A percentile compares a stretch with the other conserved stretches of the same genome.
Evolutionary conservation across 2,113 vertebrate species (phyloP).

Genomic region (Peromyscus polionotus): DNA sequence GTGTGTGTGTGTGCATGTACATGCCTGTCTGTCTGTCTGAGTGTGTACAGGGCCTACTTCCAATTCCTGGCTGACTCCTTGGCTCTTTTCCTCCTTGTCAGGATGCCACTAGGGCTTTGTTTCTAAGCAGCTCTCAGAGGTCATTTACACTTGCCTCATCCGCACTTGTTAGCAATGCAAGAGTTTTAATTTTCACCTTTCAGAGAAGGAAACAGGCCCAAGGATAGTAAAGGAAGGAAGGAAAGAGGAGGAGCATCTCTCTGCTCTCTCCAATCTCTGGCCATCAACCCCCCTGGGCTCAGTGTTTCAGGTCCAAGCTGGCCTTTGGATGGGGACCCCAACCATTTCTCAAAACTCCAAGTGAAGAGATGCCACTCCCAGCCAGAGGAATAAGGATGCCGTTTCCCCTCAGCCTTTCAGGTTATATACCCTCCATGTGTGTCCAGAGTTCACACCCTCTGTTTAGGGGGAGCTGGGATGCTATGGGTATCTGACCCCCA

Average conservation of each 20-base stretch:
- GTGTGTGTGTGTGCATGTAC: not conserved
- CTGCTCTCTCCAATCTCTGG: not conserved
- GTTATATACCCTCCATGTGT: fast-evolving
- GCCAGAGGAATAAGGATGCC: not conserved
- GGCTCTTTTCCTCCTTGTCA: not conserved
- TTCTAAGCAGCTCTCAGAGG: not conserved
- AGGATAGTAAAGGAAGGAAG: too few species aligned
- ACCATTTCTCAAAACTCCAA: not conserved
- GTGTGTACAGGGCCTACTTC: not conserved
- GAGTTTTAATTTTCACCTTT: not conserved
- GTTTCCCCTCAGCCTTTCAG: not conserved
- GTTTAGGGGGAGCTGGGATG: not conserved
- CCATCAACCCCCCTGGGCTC: fast-evolving
- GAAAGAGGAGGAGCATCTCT: not conserved
- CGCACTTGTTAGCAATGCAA: not conserved
- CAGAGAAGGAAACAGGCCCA: not conserved
- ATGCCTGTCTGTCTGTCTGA: not conserved
- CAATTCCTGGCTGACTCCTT: not conserved
- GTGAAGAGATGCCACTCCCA: not conserved
- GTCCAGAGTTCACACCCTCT: not conserved
- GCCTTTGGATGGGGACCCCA: not conserved
- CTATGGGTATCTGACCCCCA: not conserved
- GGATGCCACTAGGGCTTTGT: not conserved
- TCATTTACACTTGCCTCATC: not conserved
- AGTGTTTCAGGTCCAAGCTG: not conserved